Base-by-base conservation (phyloP, 2,113 vertebrate genomes). In the Halichoeres trimaculatus region DNA sequence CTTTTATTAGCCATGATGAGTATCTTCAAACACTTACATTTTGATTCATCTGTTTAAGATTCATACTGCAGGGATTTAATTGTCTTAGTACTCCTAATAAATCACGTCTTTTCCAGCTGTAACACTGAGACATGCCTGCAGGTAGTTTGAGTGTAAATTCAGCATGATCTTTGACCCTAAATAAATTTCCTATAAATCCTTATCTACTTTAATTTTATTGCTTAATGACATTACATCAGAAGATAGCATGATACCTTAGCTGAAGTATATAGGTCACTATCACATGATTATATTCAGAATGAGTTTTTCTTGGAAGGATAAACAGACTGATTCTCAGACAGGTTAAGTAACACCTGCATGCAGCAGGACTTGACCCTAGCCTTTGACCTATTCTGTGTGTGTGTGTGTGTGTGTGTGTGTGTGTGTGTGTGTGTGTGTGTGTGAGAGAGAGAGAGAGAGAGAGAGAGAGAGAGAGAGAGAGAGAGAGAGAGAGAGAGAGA, bases 191-290 rank as follows among this genome's bases (percentile, higher is more conserved):
- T 71, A 35, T 24, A 45, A 3, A 7, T 6, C 30, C 30, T 30
- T 30, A 30, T 30, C 30, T 47, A 47, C 38, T 24, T 0, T 24
- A 36, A 36, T 22, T n/a, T n/a, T 19, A 47, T 48, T 47, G 10
- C 10, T 73, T 70, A 66, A 80, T 50, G 38, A 20, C 22, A 8
- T 66, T 30, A 9, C 1, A 30, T 53, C 19, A 45, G 2, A 22
- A 5, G 13, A 34, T 13, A 35, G 10, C 1, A 4, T 38, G 14
- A 4, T 38, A 10, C n/a, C n/a, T 8, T 36, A n/a, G 1, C 5
- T 5, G 9, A 1, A 70, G 64, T 65, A 20, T 35, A 20, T 47
- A 1, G 0, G 9, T 36, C 9, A 20, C 26, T 48, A 40, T 60
- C 40, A 38, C 3, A 9, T 40, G 19, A 5, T 64, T 5, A 20